Evolutionary conservation across 2,113 vertebrate genomes (phyloP).

Genomic region (Tragelaphus strepsiceros): DNA sequence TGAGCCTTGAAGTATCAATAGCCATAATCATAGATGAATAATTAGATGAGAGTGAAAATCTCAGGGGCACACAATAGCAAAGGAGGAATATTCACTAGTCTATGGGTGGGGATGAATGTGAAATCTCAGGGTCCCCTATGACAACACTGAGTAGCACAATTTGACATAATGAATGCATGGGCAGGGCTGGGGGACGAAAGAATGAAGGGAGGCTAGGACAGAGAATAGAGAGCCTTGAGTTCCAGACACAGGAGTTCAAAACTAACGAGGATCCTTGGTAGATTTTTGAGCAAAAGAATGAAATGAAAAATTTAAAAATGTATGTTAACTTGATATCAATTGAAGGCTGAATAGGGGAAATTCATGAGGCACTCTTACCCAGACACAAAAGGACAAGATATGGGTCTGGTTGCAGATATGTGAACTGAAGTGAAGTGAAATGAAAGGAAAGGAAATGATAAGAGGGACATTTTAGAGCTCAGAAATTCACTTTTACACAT

Average conservation of each 20-base stretch:
- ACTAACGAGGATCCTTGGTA: not conserved
- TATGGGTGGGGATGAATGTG: not conserved
- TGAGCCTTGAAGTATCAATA: not conserved
- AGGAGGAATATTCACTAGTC: not conserved
- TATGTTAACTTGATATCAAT: not conserved
- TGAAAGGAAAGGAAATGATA: not conserved
- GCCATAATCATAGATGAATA: not conserved
- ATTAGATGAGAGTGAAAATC: not conserved
- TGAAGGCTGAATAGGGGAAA: not conserved
- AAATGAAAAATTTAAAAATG: not conserved
- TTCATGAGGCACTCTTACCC: not conserved
- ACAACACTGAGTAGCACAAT: not conserved
- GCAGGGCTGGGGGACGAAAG: not conserved
- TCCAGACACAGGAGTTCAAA: not conserved
- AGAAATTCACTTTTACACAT: not conserved
- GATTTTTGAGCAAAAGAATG: not conserved
- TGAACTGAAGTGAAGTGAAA: not conserved
- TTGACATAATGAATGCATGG: not conserved
- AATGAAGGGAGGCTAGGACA: not conserved
- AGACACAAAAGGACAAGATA: not conserved
- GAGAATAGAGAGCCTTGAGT: not conserved
- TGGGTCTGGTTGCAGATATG: not conserved
- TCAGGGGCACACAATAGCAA: not conserved
- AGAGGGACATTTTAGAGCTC: not conserved
- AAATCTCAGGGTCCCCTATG: not conserved